A percentile compares a stretch with the other conserved stretches of the same genome.
Evolutionary conservation across 23 tunicate genomes (phyloP).

Genomic region (Phallusia fumigata): DNA sequence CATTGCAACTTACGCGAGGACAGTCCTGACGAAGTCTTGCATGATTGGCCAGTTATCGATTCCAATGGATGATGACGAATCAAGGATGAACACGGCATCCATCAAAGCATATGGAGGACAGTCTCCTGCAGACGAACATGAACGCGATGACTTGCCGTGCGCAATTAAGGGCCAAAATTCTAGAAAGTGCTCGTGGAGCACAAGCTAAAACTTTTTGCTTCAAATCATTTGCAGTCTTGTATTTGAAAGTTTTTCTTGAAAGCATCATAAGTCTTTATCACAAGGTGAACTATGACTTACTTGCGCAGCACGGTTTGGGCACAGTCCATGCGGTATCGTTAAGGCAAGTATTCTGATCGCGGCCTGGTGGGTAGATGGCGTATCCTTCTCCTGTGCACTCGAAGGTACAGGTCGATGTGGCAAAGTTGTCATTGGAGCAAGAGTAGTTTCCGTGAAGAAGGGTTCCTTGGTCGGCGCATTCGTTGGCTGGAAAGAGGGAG

Average conservation of each 20-base stretch:
- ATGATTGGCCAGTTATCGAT: conserved; percentile 38
- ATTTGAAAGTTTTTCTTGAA: too few species aligned
- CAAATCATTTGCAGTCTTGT: too few species aligned
- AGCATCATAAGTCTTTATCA: too few species aligned
- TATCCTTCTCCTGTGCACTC: conserved; percentile 45
- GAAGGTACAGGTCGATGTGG: conserved; percentile 37
- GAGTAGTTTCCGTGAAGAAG: conserved; percentile 23
- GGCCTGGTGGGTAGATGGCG: conserved; percentile 30
- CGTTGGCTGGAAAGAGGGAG: too few species aligned
- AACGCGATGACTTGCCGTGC: too few species aligned
- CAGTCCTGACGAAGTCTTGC: conserved; percentile 31
- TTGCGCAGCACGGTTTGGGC: conserved; percentile 51
- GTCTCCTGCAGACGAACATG: conserved; percentile 26
- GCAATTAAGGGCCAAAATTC: too few species aligned
- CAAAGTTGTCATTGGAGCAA: conserved; percentile 22
- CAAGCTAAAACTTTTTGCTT: background rate
- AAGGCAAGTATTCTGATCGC: conserved; percentile 41
- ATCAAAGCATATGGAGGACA: conserved; percentile 69
- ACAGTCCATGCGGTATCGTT: conserved; percentile 47
- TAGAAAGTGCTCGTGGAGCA: background rate
- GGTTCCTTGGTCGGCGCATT: conserved; percentile 35
- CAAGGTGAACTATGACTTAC: conserved; percentile 23
- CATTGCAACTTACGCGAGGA: conserved; percentile 26
- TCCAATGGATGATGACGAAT: conserved; percentile 57
- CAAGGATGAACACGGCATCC: conserved; percentile 46